Conservation (phyloP, 1,140 invertebrate species). For the Pogonus chalceus region DNA sequence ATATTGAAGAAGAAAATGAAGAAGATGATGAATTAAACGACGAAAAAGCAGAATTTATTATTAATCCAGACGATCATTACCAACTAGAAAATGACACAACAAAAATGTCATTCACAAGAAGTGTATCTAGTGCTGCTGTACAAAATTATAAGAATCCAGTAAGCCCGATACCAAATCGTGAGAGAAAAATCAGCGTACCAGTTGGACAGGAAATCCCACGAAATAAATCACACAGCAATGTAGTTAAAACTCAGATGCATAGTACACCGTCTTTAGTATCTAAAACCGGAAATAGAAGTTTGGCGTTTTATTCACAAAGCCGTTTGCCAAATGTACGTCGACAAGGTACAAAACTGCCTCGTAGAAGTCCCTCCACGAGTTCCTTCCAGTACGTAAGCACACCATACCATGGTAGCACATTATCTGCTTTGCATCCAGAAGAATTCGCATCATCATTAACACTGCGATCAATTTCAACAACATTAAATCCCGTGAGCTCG, state of each 20-base stretch:
- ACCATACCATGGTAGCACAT: constrained; percentile 69
- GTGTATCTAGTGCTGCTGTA: constrained; percentile 44
- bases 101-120: constrained; percentile 31
- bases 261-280: constrained; percentile 47
- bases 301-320: constrained; percentile 24
- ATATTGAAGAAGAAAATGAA: constrained; percentile 35
- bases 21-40: constrained; percentile 15
- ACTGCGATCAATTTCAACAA: constrained; percentile 56
- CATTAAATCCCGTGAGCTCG: constrained; percentile 37
- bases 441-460: constrained; percentile 67
- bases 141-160: constrained; percentile 38
- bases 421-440: constrained; percentile 66
- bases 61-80: constrained; percentile 25
- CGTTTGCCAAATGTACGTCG: constrained; percentile 16
- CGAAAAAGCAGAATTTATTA: neutral
- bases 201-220: constrained; percentile 32
- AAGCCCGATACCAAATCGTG: constrained; percentile 23
- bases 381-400: constrained; percentile 76
- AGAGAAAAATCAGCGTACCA: constrained; percentile 43
- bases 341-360: constrained; percentile 33
- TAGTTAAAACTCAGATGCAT: constrained; percentile 22
- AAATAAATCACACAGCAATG: constrained; percentile 19
- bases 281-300: constrained; percentile 33
- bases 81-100: constrained; percentile 23
- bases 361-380: constrained; percentile 61